A percentile compares a stretch with the other conserved stretches of the same genome.
Conservation (phyloP, 2,797 vertebrate genomes). For the Microhierax caerulescens region DNA sequence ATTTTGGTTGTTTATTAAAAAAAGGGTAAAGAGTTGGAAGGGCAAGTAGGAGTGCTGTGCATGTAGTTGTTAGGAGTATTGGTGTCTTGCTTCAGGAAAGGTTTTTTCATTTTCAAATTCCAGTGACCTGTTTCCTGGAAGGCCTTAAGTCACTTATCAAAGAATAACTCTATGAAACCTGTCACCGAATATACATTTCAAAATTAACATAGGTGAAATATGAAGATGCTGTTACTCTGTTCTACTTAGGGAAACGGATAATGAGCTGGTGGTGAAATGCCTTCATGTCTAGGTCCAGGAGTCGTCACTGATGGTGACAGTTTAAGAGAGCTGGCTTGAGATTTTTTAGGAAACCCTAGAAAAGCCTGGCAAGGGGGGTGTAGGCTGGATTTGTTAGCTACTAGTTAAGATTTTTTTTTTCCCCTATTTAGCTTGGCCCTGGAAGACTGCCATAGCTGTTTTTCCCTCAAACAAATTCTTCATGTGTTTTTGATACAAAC, state of each 20-base stretch:
- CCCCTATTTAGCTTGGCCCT: background rate
- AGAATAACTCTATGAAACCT: background rate
- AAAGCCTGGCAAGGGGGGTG: background rate
- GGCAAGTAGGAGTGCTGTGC: background rate
- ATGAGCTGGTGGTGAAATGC: background rate
- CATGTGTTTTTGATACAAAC: background rate
- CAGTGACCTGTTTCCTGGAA: background rate
- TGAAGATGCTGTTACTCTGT: background rate
- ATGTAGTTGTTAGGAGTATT: background rate
- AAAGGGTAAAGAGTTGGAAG: background rate
- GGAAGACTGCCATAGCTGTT: background rate
- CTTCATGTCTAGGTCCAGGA: background rate
- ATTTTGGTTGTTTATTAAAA: background rate
- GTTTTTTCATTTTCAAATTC: background rate
- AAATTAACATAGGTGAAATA: background rate
- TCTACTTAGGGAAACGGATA: background rate
- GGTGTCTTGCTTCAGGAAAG: background rate
- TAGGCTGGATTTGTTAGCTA: background rate
- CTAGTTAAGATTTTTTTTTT: background rate
- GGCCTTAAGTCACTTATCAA: background rate
- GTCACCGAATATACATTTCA: background rate
- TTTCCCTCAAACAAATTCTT: background rate
- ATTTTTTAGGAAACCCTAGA: background rate
- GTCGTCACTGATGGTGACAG: background rate
- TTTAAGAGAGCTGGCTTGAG: background rate